Evolutionary conservation across 2,113 vertebrate genomes (phyloP).

Genomic region (Misgurnus mizolepis): DNA sequence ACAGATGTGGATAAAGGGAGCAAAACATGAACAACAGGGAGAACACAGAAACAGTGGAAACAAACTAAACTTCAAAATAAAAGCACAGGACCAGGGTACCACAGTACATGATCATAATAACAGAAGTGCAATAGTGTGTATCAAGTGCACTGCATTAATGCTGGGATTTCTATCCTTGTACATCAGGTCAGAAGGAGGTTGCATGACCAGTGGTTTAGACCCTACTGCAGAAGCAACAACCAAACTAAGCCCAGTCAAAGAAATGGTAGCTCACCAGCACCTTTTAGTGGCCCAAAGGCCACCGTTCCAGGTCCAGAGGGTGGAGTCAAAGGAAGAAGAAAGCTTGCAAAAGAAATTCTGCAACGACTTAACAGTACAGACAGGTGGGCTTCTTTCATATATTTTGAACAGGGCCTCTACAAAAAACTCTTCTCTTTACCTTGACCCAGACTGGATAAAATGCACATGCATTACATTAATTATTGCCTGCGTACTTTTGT

Average conservation of each 20-base stretch:
- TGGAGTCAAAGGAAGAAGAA: slow-evolving; percentile 57
- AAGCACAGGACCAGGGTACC: too few relatives aligned
- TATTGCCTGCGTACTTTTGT: background rate
- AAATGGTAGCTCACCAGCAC: background rate
- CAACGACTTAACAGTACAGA: slow-evolving; percentile 52
- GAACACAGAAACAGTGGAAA: too few relatives aligned
- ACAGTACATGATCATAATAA: too few relatives aligned
- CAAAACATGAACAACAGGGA: too few relatives aligned
- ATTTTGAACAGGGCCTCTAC: background rate
- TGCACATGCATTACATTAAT: too few relatives aligned
- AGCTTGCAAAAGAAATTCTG: slow-evolving; percentile 58
- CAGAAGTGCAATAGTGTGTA: too few relatives aligned
- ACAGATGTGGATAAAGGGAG: too few relatives aligned
- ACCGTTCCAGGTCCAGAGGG: slow-evolving; percentile 3
- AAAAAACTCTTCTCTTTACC: background rate
- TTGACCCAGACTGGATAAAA: background rate
- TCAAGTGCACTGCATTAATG: too few relatives aligned
- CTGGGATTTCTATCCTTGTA: too few relatives aligned
- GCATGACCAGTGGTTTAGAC: slow-evolving; percentile 66
- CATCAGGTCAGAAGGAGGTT: slow-evolving; percentile 29
- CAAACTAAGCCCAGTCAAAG: background rate
- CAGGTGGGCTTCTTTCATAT: background rate
- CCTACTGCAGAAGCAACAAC: background rate
- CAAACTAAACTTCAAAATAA: too few relatives aligned
- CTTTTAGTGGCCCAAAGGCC: background rate